Evolutionary conservation across 2,797 vertebrate species (phyloP).

Genomic region (Notolepis coatsorum): DNA sequence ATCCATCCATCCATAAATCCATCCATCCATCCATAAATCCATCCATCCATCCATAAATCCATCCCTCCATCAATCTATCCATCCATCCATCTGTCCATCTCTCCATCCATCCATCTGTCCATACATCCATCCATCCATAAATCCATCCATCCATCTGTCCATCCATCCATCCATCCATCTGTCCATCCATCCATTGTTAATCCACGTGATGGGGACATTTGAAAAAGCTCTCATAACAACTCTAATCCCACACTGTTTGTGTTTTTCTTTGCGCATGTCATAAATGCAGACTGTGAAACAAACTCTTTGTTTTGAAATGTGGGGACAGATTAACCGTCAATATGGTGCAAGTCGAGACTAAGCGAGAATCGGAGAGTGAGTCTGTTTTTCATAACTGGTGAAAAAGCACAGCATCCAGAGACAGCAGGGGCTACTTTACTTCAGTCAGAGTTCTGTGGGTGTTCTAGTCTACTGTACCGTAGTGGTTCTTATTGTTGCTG

Average conservation of each 20-base stretch:
- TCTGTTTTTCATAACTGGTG: conserved; percentile 39
- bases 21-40: background rate
- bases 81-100: background rate
- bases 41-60: background rate
- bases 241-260: conserved; percentile 48
- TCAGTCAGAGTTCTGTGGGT: too few species aligned
- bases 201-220: conserved; percentile 42
- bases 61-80: background rate
- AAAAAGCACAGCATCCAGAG: conserved; percentile 8
- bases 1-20: background rate
- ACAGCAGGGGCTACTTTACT: conserved; percentile 14
- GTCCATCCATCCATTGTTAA: conserved; percentile 23
- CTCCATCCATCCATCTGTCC: background rate
- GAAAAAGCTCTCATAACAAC: conserved; percentile 24
- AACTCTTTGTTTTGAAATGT: conserved; percentile 33
- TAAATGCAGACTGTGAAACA: conserved; percentile 39
- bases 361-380: conserved; percentile 23
- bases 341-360: conserved; percentile 15
- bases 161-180: conserved; percentile 3
- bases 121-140: background rate
- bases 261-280: conserved; percentile 9
- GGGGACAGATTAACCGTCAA: conserved; percentile 33
- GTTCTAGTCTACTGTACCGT: too few species aligned
- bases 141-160: background rate
- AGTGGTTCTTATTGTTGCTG: too few species aligned